Conservation (phyloP, 2,888 invertebrate genomes). For the Rugalucina vietnamica region DNA sequence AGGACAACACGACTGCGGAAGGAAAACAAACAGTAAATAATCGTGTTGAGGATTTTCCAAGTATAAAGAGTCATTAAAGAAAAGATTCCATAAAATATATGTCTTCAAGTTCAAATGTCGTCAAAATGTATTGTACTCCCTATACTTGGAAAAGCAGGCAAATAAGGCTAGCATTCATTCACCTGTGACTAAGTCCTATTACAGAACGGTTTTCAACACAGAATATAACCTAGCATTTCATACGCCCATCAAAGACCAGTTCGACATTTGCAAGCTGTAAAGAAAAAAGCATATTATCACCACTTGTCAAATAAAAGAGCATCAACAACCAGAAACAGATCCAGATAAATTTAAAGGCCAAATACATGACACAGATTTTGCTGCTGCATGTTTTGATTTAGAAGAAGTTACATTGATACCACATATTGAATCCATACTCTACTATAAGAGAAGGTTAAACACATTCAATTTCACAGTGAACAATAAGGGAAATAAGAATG, state of each 20-base stretch:
- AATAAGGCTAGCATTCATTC: background rate
- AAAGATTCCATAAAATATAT: constrained; percentile 17
- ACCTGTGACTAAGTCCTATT: background rate
- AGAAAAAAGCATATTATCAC: background rate
- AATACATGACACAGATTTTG: background rate
- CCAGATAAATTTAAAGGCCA: background rate
- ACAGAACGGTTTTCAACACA: background rate
- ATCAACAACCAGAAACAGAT: background rate
- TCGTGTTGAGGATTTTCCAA: constrained; percentile 19
- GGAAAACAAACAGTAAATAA: background rate
- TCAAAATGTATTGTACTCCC: constrained; percentile 5
- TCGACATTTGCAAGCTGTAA: constrained; percentile 1
- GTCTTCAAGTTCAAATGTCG: background rate
- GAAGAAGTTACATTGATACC: constrained; percentile 17
- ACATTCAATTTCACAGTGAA: constrained; percentile 26
- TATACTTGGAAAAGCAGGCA: background rate
- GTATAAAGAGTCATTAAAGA: constrained; percentile 21
- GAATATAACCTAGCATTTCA: constrained; percentile 12
- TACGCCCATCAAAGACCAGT: constrained; percentile 19
- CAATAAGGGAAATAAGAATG: background rate
- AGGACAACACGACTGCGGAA: background rate
- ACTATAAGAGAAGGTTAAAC: constrained; percentile 18
- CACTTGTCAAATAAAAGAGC: background rate
- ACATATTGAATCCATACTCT: constrained; percentile 2
- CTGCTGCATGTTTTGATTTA: constrained; percentile 29